Evolutionary conservation across 1,140 invertebrate genomes (phyloP), one percentile per base, ranked within the genome.

Genomic region (Phortica variegata): DNA sequence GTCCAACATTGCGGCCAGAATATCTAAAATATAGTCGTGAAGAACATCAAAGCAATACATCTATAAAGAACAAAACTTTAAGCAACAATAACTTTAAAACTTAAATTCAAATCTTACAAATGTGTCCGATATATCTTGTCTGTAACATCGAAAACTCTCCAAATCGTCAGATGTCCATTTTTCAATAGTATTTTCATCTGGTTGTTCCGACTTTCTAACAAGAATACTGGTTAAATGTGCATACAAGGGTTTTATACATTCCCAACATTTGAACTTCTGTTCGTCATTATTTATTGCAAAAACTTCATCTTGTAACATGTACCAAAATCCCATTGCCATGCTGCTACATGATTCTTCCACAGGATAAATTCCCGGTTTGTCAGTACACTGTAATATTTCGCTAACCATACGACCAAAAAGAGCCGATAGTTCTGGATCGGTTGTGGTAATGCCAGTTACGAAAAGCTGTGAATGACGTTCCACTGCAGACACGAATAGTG

Each of bases 281-380:
- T 76, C 65, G 23, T 60, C 60, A 16, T 51, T 55, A 7, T 50
- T 52, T 55, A 73, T 65, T 20, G 74, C 65, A 18, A 76, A 59
- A 4, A 76, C 68, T 52, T 76, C 74, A 36, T 75, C 74, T 80
- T 95, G 92, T 23, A 96, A 77, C 37, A 87, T 85, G 72, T 90
- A 95, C 93, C 93, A 97, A 75, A 95, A 92, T 1, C 87, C 86
- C 76, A 95, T 88, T 1, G 91, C 84, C 53, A 93, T 80, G 37
- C 86, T 87, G 68, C 90, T 93, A 41, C 86, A 84, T 0, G 82
- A 87, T 77, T 95, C 93, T 63, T 95, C 87, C 2, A 87, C 80
- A 0, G 91, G 91, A 79, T 90, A 94, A 46, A 87, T 81, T 0
- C 91, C 90, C 12, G 88, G 85, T 47, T 89, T 82, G 46, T 84